Conservation (phyloP, 2,888 invertebrate species). For the Linnaemya tessellans region DNA sequence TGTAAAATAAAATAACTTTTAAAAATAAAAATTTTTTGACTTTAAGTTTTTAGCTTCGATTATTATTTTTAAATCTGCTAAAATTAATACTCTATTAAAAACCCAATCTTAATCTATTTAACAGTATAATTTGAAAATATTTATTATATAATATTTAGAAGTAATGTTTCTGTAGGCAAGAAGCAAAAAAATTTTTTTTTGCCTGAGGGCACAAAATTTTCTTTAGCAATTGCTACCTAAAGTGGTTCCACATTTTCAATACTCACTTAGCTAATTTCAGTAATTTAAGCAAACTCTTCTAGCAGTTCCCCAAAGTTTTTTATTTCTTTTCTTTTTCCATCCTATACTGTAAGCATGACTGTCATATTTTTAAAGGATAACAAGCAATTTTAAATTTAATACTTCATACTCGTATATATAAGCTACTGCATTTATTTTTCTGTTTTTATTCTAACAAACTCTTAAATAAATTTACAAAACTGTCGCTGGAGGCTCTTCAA, state of each 20-base stretch:
- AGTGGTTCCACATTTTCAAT: not conserved
- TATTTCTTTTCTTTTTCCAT: constrained; percentile 37
- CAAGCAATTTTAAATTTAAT: constrained; percentile 68
- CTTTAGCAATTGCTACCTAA: no score
- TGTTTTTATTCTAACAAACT: not conserved
- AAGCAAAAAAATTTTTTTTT: no score
- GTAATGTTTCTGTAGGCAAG: no score
- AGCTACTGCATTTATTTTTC: not conserved
- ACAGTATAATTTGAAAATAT: no score
- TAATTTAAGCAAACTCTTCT: not conserved
- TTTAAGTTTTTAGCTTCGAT: no score
- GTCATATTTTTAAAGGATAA: constrained; percentile 65
- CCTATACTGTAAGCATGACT: constrained; percentile 54
- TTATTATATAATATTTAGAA: no score
- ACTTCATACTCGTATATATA: constrained; percentile 15
- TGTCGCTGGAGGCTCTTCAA: constrained; percentile 68
- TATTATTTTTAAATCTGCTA: no score
- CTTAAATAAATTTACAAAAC: constrained; percentile 39
- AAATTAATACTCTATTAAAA: no score
- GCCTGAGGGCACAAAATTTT: no score
- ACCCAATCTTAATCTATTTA: no score
- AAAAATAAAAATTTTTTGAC: no score
- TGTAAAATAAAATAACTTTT: no score
- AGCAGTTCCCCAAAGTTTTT: not conserved
- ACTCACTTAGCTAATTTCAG: constrained; percentile 4